Conservation (phyloP, 2,797 vertebrate genomes). For the Phyllotis vaccarum region DNA sequence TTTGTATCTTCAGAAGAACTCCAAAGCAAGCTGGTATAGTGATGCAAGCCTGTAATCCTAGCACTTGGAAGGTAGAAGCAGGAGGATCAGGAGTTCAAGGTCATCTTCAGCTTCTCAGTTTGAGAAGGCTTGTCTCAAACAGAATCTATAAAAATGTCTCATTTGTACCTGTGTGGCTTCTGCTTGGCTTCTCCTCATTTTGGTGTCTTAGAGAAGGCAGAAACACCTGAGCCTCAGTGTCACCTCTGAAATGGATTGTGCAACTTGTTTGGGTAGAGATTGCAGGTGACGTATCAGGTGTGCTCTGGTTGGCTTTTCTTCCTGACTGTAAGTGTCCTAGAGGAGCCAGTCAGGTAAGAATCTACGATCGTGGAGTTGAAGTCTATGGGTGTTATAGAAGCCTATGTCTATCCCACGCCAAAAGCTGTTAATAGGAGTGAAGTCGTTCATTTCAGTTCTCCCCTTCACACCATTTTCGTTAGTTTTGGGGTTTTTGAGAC, state of each 20-base stretch:
- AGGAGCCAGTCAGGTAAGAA: not conserved
- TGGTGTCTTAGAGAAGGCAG: not conserved
- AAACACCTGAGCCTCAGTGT: not conserved
- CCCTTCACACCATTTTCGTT: not conserved
- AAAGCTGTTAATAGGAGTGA: not conserved
- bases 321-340: not conserved
- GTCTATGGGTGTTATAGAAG: not conserved
- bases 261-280: not conserved
- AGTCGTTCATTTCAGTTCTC: not conserved
- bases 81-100: not conserved
- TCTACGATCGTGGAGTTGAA: not conserved
- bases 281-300: not conserved
- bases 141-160: not conserved
- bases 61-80: not conserved
- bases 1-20: not conserved
- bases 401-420: not conserved
- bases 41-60: not conserved
- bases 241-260: not conserved
- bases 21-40: not conserved
- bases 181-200: not conserved
- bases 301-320: not conserved
- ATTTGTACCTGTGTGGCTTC: not conserved
- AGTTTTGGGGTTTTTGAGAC: not conserved
- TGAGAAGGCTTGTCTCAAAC: not conserved
- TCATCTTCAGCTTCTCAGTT: not conserved